These are phyloP conservation scores for Lasioglossum zephyrum DNA, from an alignment of 2,888 invertebrate genomes.

Conservation along the genomic window DNA sequence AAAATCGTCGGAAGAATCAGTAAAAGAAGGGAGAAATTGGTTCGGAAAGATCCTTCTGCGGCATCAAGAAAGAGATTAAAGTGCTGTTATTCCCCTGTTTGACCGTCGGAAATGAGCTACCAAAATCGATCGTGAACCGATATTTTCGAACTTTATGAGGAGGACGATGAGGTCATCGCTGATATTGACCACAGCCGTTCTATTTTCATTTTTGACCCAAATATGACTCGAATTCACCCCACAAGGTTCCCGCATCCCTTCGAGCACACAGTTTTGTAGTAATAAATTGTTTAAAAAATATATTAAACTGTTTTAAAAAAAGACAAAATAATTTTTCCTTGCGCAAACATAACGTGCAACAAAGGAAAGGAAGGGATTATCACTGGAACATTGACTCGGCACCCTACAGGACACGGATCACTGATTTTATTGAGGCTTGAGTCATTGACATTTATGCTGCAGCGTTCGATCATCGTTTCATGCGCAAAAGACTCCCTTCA, in stretches of 20 bases:
- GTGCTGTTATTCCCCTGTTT: constrained; percentile 60
- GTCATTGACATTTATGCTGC: constrained; percentile 36
- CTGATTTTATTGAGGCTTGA: constrained; percentile 32
- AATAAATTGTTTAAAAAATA: background rate
- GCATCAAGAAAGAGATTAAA: constrained; percentile 63
- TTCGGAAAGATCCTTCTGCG: constrained; percentile 47
- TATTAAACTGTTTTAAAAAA: background rate
- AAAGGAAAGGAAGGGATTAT: background rate
- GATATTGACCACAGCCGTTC: constrained; percentile 42
- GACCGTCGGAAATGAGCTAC: constrained; percentile 58
- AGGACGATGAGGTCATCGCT: constrained; percentile 53
- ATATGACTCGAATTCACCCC: background rate
- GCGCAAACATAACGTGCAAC: background rate
- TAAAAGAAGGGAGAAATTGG: constrained; percentile 50
- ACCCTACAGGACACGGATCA: constrained; percentile 38
- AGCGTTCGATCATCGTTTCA: background rate
- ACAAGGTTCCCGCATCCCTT: background rate
- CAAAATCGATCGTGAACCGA: constrained; percentile 61
- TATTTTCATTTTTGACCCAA: constrained; percentile 9
- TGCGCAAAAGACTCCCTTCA: too few relatives aligned
- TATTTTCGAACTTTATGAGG: constrained; percentile 63
- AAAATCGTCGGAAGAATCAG: constrained; percentile 42
- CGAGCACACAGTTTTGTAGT: background rate
- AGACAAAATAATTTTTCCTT: background rate
- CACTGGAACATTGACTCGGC: constrained; percentile 16